A percentile compares a stretch with the other conserved stretches of the same genome.
phyloP scores from a whole-genome alignment of 1,140 invertebrate species.

The Atta colombica region DNA sequence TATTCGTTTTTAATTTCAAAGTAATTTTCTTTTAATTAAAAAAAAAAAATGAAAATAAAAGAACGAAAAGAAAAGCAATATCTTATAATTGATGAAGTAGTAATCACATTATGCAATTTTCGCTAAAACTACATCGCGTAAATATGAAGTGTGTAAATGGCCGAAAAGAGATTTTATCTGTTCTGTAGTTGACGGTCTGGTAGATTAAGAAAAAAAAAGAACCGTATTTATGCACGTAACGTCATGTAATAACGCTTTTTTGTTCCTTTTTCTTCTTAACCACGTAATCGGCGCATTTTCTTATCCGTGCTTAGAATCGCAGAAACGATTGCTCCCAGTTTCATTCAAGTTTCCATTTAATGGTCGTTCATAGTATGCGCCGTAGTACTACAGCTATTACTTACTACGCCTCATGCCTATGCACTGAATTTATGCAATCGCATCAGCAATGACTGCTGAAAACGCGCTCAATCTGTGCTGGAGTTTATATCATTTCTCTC shows the following conservation, averaged over 20 bases:
- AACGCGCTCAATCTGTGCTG: constrained; percentile 54
- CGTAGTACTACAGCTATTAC: constrained; percentile 75
- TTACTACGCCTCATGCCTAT: constrained; percentile 74
- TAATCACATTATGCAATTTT: background rate
- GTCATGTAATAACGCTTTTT: constrained; percentile 64
- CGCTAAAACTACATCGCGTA: background rate
- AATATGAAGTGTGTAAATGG: background rate
- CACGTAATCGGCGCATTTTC: constrained; percentile 73
- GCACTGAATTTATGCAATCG: constrained; percentile 77
- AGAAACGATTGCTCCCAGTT: constrained; percentile 72
- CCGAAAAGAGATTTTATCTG: constrained; percentile 63
- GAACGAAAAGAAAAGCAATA: background rate
- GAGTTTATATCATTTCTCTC: constrained; percentile 24
- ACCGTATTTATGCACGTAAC: constrained; percentile 61
- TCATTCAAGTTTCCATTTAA: constrained; percentile 80
- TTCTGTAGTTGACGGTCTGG: constrained; percentile 20
- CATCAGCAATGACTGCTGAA: constrained; percentile 72
- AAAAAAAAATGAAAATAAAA: background rate
- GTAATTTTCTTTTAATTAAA: background rate
- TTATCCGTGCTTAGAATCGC: constrained; percentile 78
- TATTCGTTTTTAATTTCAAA: background rate
- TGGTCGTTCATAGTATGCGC: constrained; percentile 70
- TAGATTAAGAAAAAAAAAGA: constrained; percentile 68
- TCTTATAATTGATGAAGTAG: background rate
- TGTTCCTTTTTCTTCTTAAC: constrained; percentile 59